phyloP scores from a whole-genome alignment of 2,113 vertebrate genomes.

The Verasper variegatus region DNA sequence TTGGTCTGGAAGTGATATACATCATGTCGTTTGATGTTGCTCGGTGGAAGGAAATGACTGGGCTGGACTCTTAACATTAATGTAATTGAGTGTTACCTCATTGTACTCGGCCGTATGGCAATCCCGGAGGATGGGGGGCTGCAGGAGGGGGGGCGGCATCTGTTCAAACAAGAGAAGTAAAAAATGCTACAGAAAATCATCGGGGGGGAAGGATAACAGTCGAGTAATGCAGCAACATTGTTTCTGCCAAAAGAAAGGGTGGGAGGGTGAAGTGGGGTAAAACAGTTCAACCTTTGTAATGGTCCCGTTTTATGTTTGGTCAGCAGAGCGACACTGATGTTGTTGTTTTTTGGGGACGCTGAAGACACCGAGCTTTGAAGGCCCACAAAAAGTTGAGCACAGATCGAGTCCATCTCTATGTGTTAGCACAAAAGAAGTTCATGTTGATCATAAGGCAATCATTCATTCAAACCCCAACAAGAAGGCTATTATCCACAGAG shows the following conservation, averaged over 20 bases:
- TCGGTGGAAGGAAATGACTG: slow-evolving; percentile 70
- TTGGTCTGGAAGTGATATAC: slow-evolving; percentile 60
- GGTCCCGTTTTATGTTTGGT: slow-evolving; percentile 74
- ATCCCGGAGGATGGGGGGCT: slow-evolving; percentile 68
- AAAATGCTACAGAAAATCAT: slow-evolving; percentile 79
- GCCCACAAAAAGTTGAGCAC: slow-evolving; percentile 30
- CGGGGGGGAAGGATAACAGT: slow-evolving; percentile 78
- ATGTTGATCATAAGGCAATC: slow-evolving; percentile 32
- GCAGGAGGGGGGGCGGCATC: slow-evolving; percentile 74
- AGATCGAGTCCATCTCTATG: slow-evolving; percentile 26
- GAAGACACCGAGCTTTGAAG: slow-evolving; percentile 54
- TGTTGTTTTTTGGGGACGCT: slow-evolving; percentile 30
- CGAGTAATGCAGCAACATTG: slow-evolving; percentile 77
- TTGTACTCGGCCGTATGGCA: slow-evolving; percentile 60
- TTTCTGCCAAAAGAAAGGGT: slow-evolving; percentile 72
- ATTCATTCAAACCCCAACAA: slow-evolving; percentile 55
- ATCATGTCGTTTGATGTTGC: slow-evolving; percentile 66
- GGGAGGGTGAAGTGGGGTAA: slow-evolving; percentile 64
- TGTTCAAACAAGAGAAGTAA: slow-evolving; percentile 82
- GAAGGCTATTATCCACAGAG: slow-evolving; percentile 47
- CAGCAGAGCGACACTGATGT: slow-evolving; percentile 66
- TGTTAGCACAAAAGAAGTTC: slow-evolving; percentile 12
- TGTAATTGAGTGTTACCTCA: slow-evolving; percentile 71
- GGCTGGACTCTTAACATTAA: slow-evolving; percentile 71
- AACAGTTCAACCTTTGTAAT: slow-evolving; percentile 77